Percentiles rank a stretch among this genome's conserved stretches.
Conservation (phyloP, 1,140 invertebrate species). For the Drosophila ercepeae region DNA sequence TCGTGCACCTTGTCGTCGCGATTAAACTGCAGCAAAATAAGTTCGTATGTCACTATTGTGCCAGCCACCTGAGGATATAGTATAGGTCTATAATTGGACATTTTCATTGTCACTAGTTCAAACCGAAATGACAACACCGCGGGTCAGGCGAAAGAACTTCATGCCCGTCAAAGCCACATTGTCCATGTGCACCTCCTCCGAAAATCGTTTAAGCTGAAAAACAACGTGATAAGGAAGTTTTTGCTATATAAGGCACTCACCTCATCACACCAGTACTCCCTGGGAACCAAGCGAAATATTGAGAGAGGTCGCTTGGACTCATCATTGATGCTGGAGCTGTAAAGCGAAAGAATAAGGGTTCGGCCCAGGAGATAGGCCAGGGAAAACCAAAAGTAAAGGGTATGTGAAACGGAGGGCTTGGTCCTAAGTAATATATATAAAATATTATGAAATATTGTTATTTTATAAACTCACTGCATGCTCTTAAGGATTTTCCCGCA, state of each 20-base stretch:
- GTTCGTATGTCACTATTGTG: slow-evolving; percentile 89
- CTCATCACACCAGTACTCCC: slow-evolving; percentile 86
- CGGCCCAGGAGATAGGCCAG: slow-evolving; percentile 86
- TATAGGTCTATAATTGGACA: slow-evolving; percentile 21
- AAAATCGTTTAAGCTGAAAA: slow-evolving; percentile 86
- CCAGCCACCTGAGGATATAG: slow-evolving; percentile 86
- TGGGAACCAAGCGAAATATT: slow-evolving; percentile 85
- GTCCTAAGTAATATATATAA: slow-evolving; percentile 39
- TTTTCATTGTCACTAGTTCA: not conserved
- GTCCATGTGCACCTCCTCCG: slow-evolving; percentile 86
- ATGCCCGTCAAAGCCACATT: slow-evolving; percentile 86
- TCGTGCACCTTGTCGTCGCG: slow-evolving; percentile 59
- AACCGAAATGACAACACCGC: slow-evolving; percentile 87
- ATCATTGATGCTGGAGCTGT: slow-evolving; percentile 87
- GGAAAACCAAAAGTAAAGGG: slow-evolving; percentile 87
- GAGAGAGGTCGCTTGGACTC: slow-evolving; percentile 86
- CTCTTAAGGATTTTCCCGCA: slow-evolving; percentile 89
- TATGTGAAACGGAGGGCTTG: slow-evolving; percentile 68
- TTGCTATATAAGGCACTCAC: no score
- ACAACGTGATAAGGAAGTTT: not conserved
- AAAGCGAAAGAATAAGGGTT: slow-evolving; percentile 86
- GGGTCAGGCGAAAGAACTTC: slow-evolving; percentile 87
- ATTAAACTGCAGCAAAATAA: slow-evolving; percentile 88
- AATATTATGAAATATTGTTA: not conserved
- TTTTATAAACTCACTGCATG: slow-evolving; percentile 85